These are phyloP conservation scores for Brachypalpus laphriformis DNA, from an alignment of 2,888 invertebrate species.

Conservation along the genomic window DNA sequence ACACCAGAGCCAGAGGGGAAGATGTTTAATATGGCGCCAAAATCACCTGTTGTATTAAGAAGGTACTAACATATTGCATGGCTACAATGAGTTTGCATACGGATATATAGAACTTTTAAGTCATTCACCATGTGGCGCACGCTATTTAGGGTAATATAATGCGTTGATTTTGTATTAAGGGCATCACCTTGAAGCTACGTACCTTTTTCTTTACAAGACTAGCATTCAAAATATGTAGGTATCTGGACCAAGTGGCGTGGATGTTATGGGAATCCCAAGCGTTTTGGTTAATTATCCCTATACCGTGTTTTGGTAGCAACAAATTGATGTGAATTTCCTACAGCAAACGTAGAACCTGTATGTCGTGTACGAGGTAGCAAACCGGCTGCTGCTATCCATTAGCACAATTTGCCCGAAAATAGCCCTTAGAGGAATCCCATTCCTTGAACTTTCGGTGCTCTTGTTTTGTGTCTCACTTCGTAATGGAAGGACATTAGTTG, in stretches of 20 bases:
- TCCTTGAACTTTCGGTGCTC: not conserved
- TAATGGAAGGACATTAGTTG: constrained; percentile 45
- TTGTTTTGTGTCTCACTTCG: constrained; percentile 39
- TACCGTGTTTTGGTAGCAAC: not conserved
- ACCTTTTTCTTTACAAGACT: not conserved
- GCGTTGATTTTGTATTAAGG: constrained; percentile 1
- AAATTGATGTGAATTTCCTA: not conserved
- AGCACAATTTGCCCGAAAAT: constrained; percentile 31
- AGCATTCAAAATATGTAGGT: not conserved
- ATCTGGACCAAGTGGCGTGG: not conserved
- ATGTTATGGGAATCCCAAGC: not conserved
- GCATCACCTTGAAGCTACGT: not conserved
- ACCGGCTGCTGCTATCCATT: constrained; percentile 28
- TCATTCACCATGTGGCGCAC: constrained; percentile 16
- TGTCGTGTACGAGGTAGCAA: not conserved
- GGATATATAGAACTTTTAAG: not conserved
- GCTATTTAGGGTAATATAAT: constrained; percentile 1
- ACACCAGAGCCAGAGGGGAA: constrained; percentile 5
- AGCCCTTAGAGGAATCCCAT: constrained; percentile 8
- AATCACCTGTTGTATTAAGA: constrained; percentile 47
- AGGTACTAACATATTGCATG: constrained; percentile 34
- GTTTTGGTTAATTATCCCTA: not conserved
- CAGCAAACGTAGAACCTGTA: not conserved
- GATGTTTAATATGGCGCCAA: constrained; percentile 44
- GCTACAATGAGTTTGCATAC: not conserved